phyloP scores from a whole-genome alignment of 1,140 invertebrate genomes.

The Bombus balteatus region DNA sequence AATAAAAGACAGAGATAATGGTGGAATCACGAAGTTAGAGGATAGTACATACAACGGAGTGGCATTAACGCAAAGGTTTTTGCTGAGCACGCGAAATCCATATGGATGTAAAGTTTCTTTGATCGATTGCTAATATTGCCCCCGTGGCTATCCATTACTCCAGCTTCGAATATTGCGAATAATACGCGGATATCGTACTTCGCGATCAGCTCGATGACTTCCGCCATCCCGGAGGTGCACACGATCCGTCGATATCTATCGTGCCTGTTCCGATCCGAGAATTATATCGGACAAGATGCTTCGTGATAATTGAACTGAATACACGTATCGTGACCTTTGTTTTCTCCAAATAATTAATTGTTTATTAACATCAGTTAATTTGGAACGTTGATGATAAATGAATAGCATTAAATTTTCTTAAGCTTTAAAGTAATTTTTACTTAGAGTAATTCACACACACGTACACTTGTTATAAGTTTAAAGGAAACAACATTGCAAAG shows the following conservation, averaged over 20 bases:
- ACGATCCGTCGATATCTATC: not conserved
- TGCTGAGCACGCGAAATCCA: constrained; percentile 21
- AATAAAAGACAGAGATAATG: not conserved
- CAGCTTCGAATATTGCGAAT: constrained; percentile 27
- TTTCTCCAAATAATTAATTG: not conserved
- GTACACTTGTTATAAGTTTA: no score
- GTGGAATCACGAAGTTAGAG: not conserved
- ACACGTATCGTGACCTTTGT: not conserved
- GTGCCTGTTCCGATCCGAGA: not conserved
- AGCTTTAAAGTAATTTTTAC: no score
- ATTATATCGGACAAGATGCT: not conserved
- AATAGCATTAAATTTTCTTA: no score
- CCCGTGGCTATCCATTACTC: constrained; percentile 21
- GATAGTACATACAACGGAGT: not conserved
- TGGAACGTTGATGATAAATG: no score
- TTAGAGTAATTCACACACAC: no score
- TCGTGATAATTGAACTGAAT: not conserved
- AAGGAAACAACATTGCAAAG: no score
- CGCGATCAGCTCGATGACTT: constrained; percentile 17
- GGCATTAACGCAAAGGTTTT: not conserved
- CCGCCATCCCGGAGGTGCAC: not conserved
- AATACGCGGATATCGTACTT: constrained; percentile 23
- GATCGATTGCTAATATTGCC: constrained; percentile 41
- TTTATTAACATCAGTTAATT: not conserved
- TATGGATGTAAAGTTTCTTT: constrained; percentile 40